Conservation (phyloP, 23 tunicate genomes). For the Clavelina lepadiformis region DNA sequence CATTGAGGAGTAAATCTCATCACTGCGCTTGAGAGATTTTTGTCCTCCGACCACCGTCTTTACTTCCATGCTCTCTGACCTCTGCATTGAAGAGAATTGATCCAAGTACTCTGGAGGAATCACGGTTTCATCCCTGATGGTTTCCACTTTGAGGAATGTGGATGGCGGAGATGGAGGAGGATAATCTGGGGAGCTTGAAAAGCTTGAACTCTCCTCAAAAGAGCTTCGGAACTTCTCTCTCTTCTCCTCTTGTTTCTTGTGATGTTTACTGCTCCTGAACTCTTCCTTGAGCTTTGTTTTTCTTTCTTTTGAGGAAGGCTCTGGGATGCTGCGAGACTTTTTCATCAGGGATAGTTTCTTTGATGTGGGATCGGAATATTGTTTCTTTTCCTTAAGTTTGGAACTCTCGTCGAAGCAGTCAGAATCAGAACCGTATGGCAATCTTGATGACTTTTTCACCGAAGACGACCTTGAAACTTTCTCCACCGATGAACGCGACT, state of each 20-base stretch:
- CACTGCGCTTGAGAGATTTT: neutral
- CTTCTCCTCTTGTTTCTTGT: neutral
- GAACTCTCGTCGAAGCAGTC: neutral
- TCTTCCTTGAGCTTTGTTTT: no score
- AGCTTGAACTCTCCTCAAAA: no score
- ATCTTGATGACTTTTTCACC: neutral
- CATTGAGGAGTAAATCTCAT: conserved; percentile 33
- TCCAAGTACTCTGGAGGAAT: conserved; percentile 28
- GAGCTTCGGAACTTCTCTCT: no score
- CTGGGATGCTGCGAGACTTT: neutral
- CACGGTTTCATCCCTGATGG: conserved; percentile 59
- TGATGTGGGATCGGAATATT: neutral
- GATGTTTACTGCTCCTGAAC: neutral
- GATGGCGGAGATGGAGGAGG: conserved; percentile 51
- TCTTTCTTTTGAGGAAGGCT: no score
- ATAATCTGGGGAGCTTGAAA: conserved; percentile 10
- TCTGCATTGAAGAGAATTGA: neutral
- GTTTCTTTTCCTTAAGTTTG: no score
- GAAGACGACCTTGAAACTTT: neutral
- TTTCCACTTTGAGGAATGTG: conserved; percentile 51
- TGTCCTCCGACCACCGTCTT: neutral
- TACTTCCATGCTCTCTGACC: neutral
- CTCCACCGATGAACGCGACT: neutral
- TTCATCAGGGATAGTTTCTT: neutral
- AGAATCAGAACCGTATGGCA: neutral